Base-by-base conservation (phyloP, 2,888 invertebrate genomes). In the Melitaea athalia region DNA sequence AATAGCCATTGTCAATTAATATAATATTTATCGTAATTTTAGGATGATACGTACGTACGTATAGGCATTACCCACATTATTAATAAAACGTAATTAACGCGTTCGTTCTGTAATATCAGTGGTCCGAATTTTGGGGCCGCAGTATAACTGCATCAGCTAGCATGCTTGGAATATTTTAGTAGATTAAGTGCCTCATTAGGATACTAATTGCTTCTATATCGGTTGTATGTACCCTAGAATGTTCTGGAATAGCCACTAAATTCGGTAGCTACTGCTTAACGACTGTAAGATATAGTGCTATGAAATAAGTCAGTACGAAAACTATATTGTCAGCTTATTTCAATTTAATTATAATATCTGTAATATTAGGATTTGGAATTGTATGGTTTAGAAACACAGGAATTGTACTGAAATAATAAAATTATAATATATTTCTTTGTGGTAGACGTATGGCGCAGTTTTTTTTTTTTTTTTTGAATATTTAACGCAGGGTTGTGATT, bases 101-200 rank as follows among this genome's bases (percentile, higher is more conserved):
- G 15, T 33, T 38, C 10, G 42, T 42, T 10, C 42, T 42, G 38
- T 38, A 57, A 57, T 57, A 38, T 57, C n/a, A 57, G 15, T 57
- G 42, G 42, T 57, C 57, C 38, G 42, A 57, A 57, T n/a, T 57
- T 57, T 38, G 57, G 17, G 12, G 42, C 42, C 17, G 17, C 33
- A 42, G 38, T 42, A n/a, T 38, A 50, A 52, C 62, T 63, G 62
- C 62, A 63, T 63, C 63, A 63, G 61, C 62, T 63, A 61, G 59
- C 67, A 67, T 65, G 70, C 68, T 59, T 63, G 61, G 67, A 74
- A 67, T 74, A 73, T 67, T 74, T 69, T 59, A 71, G 66, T 17
- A 55, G 67, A 74, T 74, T 72, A 73, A 74, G 68, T 57, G 72
- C 70, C 72, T 74, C 74, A 74, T 74, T 73, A 73, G 72, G 63